A percentile compares a stretch with the other conserved stretches of the same genome.
These are phyloP conservation scores for Aphidius colemani DNA, from an alignment of 2,888 invertebrate genomes.

Conservation along the genomic window DNA sequence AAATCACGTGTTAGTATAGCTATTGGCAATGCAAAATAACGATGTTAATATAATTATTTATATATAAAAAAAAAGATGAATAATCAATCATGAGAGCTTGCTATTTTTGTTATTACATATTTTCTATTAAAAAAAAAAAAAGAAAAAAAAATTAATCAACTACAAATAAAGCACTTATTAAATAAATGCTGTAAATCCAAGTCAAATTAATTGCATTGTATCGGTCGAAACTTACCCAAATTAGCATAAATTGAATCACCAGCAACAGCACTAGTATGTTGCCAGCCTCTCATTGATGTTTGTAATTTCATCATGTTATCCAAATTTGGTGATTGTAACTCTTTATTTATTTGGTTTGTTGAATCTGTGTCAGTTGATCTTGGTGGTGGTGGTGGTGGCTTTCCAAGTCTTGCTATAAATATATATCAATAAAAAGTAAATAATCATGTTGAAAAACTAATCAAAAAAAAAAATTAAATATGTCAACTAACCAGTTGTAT, in stretches of 20 bases:
- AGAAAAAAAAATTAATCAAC: conserved; percentile 20
- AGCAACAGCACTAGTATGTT: conserved; percentile 33
- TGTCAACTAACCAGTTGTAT: conserved; percentile 40
- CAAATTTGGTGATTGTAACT: conserved; percentile 64
- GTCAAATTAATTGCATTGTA: conserved; percentile 57
- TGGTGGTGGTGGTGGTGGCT: conserved; percentile 79
- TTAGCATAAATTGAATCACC: conserved; percentile 73
- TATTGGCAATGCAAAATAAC: neutral
- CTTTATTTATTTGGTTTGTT: conserved; percentile 61
- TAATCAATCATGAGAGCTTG: conserved; percentile 2
- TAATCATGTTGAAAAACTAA: conserved; percentile 1
- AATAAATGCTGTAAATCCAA: conserved; percentile 18
- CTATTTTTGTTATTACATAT: neutral
- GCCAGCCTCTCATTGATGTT: conserved; percentile 36
- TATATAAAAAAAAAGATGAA: neutral
- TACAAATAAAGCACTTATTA: conserved; percentile 13
- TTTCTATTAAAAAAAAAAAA: conserved; percentile 3
- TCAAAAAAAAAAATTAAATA: neutral
- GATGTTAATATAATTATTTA: neutral
- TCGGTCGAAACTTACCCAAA: conserved; percentile 68
- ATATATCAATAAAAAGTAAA: neutral
- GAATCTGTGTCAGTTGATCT: conserved; percentile 58
- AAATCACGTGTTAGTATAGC: too few species aligned
- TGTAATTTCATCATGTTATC: conserved; percentile 59
- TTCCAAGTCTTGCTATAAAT: conserved; percentile 62